Evolutionary conservation across 2,113 vertebrate genomes (phyloP).

Genomic region (Kobus ellipsiprymnus): DNA sequence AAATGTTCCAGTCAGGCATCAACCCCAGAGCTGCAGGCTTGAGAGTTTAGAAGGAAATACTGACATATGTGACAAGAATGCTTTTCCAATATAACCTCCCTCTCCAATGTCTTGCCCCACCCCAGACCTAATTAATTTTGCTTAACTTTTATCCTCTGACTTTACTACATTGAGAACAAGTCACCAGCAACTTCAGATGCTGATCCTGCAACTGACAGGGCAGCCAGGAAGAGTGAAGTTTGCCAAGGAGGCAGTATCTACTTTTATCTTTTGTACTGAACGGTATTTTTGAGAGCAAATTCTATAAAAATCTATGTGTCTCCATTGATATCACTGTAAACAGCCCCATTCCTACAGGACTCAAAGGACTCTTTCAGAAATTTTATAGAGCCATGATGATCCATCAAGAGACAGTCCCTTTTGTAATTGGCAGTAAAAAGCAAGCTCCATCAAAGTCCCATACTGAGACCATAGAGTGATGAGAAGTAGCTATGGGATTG

Average conservation of each 20-base stretch:
- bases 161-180: constrained; percentile 65
- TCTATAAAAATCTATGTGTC: constrained; percentile 47
- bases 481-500: background rate
- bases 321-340: constrained; percentile 48
- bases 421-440: constrained; percentile 52
- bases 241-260: background rate
- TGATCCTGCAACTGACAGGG: constrained; percentile 46
- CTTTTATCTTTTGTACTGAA: constrained; percentile 57
- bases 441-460: constrained; percentile 7
- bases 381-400: background rate
- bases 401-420: constrained; percentile 35
- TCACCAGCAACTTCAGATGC: constrained; percentile 55
- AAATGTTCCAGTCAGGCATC: constrained; percentile 60
- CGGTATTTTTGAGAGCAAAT: constrained; percentile 42
- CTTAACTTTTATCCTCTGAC: constrained; percentile 57
- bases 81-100: constrained; percentile 27
- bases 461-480: background rate
- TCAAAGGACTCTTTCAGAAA: constrained; percentile 57
- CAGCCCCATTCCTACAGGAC: constrained; percentile 42
- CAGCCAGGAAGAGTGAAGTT: constrained; percentile 41
- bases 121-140: constrained; percentile 62
- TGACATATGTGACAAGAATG: background rate
- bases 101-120: constrained; percentile 39
- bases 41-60: constrained; percentile 52
- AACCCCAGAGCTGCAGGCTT: constrained; percentile 46